Base-by-base conservation (phyloP, 2,888 invertebrate species). In the Cryptus armator region DNA sequence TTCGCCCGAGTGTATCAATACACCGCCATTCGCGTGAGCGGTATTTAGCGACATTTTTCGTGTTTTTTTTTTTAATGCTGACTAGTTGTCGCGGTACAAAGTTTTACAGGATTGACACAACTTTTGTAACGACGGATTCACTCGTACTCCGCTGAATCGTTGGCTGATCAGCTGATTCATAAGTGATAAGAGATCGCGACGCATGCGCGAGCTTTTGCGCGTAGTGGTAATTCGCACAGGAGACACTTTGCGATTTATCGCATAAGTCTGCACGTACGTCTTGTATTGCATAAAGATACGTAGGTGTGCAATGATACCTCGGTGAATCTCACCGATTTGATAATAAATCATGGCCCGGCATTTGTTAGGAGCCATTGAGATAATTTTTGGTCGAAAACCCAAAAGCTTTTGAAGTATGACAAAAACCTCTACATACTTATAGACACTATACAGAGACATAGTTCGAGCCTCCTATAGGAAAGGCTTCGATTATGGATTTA, bases 1-100 rank as follows among this genome's bases (percentile, higher is more conserved):
- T 96, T 99, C 99, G 90, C 99, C 99, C 87, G 97, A 96, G 93
- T 99, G 99, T 92, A 99, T 98, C 79, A 99, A 95, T 56, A 99
- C 99, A 71, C 99, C 99, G 85, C 98, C 97, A 92, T 98, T 98
- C 77, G 98, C 97, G 94, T 99, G 99, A 76, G 99, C 98, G 86
- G 98, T 99, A 94, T 99, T 99, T 87, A 99, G 94, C 88, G 99
- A 98, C 99, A 99, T 99, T 92, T 37, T 37, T 3, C 37, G 37
- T 37, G 37, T 37, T 5, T 5, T 37, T 94, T 95, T 83, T 48
- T 37, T 37, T 5, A 44, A 68, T 81, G 74, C 44, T 43, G 67
- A 77, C 24, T 43, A 56, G 67, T 32, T 72, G 43, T 10, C 59
- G 24, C 16, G 24, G 32, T 19, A 19, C 37, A 59, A 16, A 67